Evolutionary conservation across 2,113 vertebrate genomes (phyloP).

Genomic region (Chaetops frenatus): DNA sequence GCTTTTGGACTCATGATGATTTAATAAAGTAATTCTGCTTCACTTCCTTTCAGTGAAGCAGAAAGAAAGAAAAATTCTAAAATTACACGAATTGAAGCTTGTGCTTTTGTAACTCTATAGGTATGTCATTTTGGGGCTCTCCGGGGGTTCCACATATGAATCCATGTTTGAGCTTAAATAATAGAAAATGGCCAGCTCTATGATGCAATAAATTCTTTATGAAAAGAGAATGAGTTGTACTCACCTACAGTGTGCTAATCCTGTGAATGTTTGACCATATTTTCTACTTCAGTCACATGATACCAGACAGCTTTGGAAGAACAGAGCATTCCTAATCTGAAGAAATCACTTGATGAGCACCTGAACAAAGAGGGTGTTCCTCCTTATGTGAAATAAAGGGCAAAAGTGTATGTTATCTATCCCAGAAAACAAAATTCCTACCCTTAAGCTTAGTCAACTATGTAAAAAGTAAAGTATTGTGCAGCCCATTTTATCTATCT

Average conservation of each 20-base stretch:
- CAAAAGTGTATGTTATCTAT: conserved; percentile 3
- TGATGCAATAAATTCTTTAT: background rate
- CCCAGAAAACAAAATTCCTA: conserved; percentile 52
- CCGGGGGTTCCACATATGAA: background rate
- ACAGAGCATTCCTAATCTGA: background rate
- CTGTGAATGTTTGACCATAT: background rate
- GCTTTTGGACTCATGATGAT: background rate
- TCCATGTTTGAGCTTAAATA: background rate
- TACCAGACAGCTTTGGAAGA: background rate
- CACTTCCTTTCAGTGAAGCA: background rate
- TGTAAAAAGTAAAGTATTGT: conserved; percentile 1
- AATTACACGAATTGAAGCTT: background rate
- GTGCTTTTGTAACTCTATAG: background rate
- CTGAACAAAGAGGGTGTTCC: background rate
- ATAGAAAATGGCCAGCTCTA: background rate
- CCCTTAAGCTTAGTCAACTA: conserved; percentile 7
- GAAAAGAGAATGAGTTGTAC: background rate
- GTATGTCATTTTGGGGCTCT: background rate
- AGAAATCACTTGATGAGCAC: background rate
- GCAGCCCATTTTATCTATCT: conserved; percentile 17
- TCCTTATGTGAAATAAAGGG: conserved; percentile 1
- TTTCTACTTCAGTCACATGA: background rate
- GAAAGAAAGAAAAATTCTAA: background rate
- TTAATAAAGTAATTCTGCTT: background rate
- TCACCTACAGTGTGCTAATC: background rate